Evolutionary conservation across 2,888 invertebrate genomes (phyloP), one percentile per base, ranked within the genome.

Genomic region (Dynastes grantii): DNA sequence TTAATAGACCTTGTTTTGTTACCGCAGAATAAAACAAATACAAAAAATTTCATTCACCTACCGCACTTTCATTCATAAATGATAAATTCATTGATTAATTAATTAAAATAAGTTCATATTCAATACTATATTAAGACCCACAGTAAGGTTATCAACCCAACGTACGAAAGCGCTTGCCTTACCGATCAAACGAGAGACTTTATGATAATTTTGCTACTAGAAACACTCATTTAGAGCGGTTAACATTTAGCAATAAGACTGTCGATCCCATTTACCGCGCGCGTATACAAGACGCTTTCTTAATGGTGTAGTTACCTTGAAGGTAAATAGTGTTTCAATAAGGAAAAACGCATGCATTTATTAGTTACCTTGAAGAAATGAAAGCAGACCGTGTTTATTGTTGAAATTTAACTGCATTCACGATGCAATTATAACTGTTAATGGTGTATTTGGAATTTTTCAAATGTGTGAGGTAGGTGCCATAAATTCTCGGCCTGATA

Each of bases 321-420:
- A 68, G 61, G 70, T 29, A 77, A 68, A 29, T 29, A 49, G 53
- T 61, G 49, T 65, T 45, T 49, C 49, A 76, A 65, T 76, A 65
- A 65, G 55, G 73, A 68, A 76, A 76, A 76, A 53, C 40, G 32
- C 53, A 51, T 11, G 45, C 8, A 11, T 67, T 13, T 9, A 49
- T 58, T 22, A 58, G 55, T 58, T 58, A 76, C 76, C 76, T 76
- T 76, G 76, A 67, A 76, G n/a, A 55, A 67, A 65, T 76, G 65
- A 76, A 76, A 76, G 65, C 76, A 55, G 58, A 11, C 27, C 32
- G 9, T 68, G 68, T 49, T 63, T 63, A 37, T 68, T 68, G 51
- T 51, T 68, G 13, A 51, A 68, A 68, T 68, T 51, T 68, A 51
- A 68, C 51, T 4, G 68, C 68, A 27, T 5, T 37, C 22, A 68